A percentile compares a stretch with the other conserved stretches of the same genome.
Evolutionary conservation across 2,888 invertebrate genomes (phyloP).

Genomic region (Drepanosiphum platanoidis): DNA sequence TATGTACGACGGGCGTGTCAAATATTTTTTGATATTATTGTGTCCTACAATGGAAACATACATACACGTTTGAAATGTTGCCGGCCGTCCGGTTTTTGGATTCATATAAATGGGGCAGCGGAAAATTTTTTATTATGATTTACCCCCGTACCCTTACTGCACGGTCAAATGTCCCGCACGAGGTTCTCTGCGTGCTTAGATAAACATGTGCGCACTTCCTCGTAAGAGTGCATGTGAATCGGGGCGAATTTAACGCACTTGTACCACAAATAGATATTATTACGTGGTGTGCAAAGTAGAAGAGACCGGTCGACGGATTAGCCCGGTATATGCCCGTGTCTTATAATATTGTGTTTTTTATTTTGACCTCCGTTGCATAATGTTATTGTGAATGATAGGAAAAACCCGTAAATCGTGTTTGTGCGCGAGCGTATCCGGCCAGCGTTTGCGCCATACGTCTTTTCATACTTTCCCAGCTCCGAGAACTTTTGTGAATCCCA

Average conservation of each 20-base stretch:
- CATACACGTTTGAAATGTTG: conserved; percentile 54
- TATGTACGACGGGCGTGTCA: conserved; percentile 52
- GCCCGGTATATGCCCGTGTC: background rate
- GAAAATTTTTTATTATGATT: conserved; percentile 32
- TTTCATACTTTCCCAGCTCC: conserved; percentile 40
- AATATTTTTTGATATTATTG: conserved; percentile 46
- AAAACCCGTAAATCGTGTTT: conserved; percentile 50
- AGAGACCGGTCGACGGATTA: conserved; percentile 51
- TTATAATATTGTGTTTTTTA: conserved; percentile 17
- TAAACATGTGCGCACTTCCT: conserved; percentile 58
- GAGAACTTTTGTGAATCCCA: conserved; percentile 21
- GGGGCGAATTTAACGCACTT: conserved; percentile 46
- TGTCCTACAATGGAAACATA: conserved; percentile 58
- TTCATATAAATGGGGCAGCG: conserved; percentile 24
- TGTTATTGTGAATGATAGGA: conserved; percentile 36
- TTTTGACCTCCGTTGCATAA: conserved; percentile 37
- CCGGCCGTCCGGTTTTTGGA: conserved; percentile 47
- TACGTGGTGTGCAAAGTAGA: conserved; percentile 15
- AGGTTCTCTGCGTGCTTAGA: conserved; percentile 53
- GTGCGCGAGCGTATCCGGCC: conserved; percentile 2
- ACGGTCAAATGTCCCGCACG: conserved; percentile 54
- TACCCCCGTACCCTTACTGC: background rate
- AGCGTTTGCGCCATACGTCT: conserved; percentile 7
- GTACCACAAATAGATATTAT: conserved; percentile 22
- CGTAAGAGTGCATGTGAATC: conserved; percentile 34